These are phyloP conservation scores for Bryconaethiops microstoma DNA, from an alignment of 2,797 vertebrate genomes.

Conservation along the genomic window DNA sequence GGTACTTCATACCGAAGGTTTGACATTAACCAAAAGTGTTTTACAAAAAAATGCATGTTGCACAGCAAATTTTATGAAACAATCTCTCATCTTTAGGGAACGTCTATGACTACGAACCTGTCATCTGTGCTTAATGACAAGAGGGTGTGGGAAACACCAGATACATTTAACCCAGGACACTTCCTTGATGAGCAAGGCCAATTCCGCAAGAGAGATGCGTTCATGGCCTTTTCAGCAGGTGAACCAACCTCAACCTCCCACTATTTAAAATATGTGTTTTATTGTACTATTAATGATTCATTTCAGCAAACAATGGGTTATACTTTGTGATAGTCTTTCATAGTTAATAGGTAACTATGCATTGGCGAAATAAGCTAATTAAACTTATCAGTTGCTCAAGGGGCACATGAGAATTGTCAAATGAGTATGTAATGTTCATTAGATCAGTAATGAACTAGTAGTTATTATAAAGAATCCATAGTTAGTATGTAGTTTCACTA, in stretches of 20 bases:
- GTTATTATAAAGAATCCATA: too few relatives aligned
- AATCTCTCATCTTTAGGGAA: conserved; percentile 37
- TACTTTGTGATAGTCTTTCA: too few relatives aligned
- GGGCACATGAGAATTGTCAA: too few relatives aligned
- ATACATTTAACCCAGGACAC: conserved; percentile 75
- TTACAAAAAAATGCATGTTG: neutral
- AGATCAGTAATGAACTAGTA: too few relatives aligned
- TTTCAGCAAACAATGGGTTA: too few relatives aligned
- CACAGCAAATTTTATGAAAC: neutral
- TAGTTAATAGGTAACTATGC: too few relatives aligned
- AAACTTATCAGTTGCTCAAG: too few relatives aligned
- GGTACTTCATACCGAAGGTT: conserved; percentile 77
- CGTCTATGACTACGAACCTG: conserved; percentile 54
- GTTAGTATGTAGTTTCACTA: too few relatives aligned
- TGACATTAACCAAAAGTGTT: neutral
- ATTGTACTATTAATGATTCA: neutral
- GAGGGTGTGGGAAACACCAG: conserved; percentile 71
- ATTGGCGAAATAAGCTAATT: too few relatives aligned
- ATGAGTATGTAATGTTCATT: too few relatives aligned
- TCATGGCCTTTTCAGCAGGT: conserved; percentile 77
- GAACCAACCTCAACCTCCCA: conserved; percentile 12
- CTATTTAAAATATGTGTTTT: neutral
- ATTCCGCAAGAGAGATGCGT: conserved; percentile 72
- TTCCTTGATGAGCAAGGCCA: conserved; percentile 75
- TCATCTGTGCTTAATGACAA: conserved; percentile 73